Conservation (phyloP, 2,888 invertebrate species). For the Pristionchus fissidentatus region DNA sequence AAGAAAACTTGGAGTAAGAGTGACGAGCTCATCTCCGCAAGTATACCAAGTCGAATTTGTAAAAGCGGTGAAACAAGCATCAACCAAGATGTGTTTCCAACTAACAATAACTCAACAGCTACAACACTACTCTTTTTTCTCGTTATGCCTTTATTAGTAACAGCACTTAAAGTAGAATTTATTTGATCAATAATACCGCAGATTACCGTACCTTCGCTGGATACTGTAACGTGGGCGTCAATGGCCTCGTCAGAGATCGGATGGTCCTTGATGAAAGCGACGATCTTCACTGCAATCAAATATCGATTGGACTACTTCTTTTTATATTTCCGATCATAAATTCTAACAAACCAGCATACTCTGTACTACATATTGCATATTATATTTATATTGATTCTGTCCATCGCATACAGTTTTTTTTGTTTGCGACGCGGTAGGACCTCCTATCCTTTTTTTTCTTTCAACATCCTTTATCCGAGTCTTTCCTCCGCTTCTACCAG, state of each 20-base stretch:
- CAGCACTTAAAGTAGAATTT: background rate
- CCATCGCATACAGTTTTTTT: no score
- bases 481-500: background rate
- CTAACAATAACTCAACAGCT: background rate
- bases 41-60: background rate
- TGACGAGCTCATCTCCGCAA: background rate
- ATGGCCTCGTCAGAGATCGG: conserved; percentile 51
- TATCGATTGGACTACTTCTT: background rate
- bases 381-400: background rate
- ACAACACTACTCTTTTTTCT: no score
- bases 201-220: conserved; percentile 45
- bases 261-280: conserved; percentile 44
- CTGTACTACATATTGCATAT: background rate
- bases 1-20: background rate
- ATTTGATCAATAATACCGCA: background rate
- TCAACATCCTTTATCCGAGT: background rate
- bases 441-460: no score
- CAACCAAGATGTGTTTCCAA: no score
- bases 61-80: no score
- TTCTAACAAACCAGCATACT: background rate
- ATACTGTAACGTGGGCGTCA: conserved; percentile 50
- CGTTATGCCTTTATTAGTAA: no score
- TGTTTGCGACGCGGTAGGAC: no score
- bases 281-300: conserved; percentile 46
- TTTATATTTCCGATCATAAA: background rate